A percentile compares a stretch with the other conserved stretches of the same genome.
These are phyloP conservation scores for Drosophila obscura DNA, from an alignment of 1,140 invertebrate species.

Conservation along the genomic window DNA sequence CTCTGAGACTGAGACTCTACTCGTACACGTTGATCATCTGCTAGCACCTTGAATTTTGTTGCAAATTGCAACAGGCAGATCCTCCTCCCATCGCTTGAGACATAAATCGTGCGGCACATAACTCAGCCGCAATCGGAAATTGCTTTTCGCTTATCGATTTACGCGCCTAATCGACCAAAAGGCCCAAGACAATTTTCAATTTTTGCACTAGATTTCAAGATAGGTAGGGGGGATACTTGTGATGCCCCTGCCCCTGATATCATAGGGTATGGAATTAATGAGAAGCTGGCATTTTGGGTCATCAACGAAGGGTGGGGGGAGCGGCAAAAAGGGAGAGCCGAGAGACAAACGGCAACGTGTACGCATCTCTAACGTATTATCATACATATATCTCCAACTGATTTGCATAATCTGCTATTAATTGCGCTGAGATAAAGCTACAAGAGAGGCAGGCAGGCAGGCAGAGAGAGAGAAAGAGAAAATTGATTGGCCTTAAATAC, in stretches of 20 bases:
- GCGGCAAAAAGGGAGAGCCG: background rate
- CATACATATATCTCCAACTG: slow-evolving; percentile 49
- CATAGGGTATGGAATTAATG: slow-evolving; percentile 22
- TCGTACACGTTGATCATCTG: slow-evolving; percentile 52
- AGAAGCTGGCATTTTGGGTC: slow-evolving; percentile 25
- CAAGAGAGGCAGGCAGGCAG: slow-evolving; percentile 24
- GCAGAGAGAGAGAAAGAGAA: slow-evolving; percentile 26
- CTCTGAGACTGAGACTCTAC: background rate
- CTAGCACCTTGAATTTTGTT: slow-evolving; percentile 48
- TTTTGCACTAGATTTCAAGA: slow-evolving; percentile 58
- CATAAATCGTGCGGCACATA: slow-evolving; percentile 76
- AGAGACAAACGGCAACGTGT: slow-evolving; percentile 42
- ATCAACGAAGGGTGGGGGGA: background rate
- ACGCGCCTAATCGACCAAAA: slow-evolving; percentile 70
- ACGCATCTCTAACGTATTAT: slow-evolving; percentile 28
- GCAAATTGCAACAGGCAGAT: slow-evolving; percentile 55
- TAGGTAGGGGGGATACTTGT: background rate
- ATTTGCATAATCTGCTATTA: slow-evolving; percentile 82
- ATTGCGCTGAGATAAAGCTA: slow-evolving; percentile 68
- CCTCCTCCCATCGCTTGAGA: slow-evolving; percentile 13
- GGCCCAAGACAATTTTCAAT: slow-evolving; percentile 64
- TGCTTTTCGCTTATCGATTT: slow-evolving; percentile 79
- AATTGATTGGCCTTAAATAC: slow-evolving; percentile 77
- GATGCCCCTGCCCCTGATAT: background rate
- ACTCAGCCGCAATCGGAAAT: slow-evolving; percentile 76